These are phyloP conservation scores for Galeruca laticollis DNA, from an alignment of 2,888 invertebrate species.

Conservation along the genomic window DNA sequence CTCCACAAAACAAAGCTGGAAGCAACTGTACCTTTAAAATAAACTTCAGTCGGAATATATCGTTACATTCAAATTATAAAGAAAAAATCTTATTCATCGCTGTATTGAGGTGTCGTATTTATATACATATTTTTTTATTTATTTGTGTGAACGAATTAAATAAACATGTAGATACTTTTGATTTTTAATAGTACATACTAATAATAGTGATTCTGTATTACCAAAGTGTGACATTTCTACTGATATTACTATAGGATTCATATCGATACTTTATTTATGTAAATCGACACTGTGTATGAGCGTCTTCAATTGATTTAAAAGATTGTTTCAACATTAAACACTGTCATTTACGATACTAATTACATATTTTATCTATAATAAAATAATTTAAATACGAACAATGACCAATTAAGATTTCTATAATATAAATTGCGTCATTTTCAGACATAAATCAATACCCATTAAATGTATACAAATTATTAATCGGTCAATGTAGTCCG, in stretches of 20 bases:
- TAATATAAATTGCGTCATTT: neutral
- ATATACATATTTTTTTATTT: too few species aligned
- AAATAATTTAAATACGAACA: neutral
- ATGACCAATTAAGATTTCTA: constrained; percentile 1
- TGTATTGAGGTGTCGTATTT: too few species aligned
- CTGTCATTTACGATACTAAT: constrained; percentile 4
- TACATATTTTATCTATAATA: neutral
- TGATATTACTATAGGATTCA: too few species aligned
- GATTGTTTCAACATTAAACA: constrained; percentile 8
- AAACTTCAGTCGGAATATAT: too few species aligned
- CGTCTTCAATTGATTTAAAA: neutral
- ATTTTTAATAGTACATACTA: too few species aligned
- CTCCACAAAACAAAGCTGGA: neutral
- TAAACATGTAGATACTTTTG: too few species aligned
- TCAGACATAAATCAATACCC: neutral
- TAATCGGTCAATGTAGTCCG: constrained; percentile 1
- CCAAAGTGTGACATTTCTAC: neutral
- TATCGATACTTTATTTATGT: neutral
- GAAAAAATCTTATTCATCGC: too few species aligned
- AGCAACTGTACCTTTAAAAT: neutral
- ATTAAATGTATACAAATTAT: neutral
- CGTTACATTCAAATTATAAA: too few species aligned
- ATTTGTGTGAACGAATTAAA: too few species aligned
- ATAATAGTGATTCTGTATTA: too few species aligned
- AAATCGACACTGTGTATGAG: constrained; percentile 1